phyloP scores from a whole-genome alignment of 2,113 vertebrate genomes.

The Australoheros scitulus region DNA sequence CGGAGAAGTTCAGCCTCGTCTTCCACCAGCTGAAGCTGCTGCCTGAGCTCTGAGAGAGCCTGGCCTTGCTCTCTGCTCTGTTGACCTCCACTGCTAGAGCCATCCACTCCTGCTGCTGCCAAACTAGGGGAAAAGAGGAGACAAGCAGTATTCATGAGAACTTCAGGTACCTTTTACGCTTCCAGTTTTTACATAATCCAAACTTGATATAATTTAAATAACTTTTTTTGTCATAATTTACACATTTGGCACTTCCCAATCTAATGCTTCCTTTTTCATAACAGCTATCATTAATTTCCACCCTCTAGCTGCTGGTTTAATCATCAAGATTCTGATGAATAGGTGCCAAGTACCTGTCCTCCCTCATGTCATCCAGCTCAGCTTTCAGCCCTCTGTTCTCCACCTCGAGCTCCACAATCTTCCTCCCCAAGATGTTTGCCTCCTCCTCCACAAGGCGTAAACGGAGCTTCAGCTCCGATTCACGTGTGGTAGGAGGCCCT shows the following conservation, averaged over 20 bases:
- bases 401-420: constrained; percentile 98
- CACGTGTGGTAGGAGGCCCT: constrained; percentile 95
- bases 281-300: not conserved
- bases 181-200: not conserved
- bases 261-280: not conserved
- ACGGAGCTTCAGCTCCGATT: constrained; percentile 96
- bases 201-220: not conserved
- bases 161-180: not conserved
- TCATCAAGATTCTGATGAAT: not conserved
- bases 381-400: constrained; percentile 98
- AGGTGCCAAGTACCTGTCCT: constrained; percentile 83
- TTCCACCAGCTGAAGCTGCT: constrained; percentile 97
- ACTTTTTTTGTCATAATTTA: not conserved
- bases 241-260: not conserved
- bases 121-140: constrained; percentile 47
- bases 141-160: not conserved
- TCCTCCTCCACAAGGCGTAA: constrained; percentile 96
- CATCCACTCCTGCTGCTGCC: constrained; percentile 67
- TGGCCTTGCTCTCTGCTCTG: constrained; percentile 90
- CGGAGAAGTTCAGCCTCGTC: constrained; percentile 96
- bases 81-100: constrained; percentile 59
- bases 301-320: not conserved
- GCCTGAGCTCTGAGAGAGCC: constrained; percentile 92
- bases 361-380: constrained; percentile 95
- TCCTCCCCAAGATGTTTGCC: constrained; percentile 96